Base-by-base conservation (phyloP, 1,140 invertebrate genomes). In the Acromyrmex heyeri region DNA sequence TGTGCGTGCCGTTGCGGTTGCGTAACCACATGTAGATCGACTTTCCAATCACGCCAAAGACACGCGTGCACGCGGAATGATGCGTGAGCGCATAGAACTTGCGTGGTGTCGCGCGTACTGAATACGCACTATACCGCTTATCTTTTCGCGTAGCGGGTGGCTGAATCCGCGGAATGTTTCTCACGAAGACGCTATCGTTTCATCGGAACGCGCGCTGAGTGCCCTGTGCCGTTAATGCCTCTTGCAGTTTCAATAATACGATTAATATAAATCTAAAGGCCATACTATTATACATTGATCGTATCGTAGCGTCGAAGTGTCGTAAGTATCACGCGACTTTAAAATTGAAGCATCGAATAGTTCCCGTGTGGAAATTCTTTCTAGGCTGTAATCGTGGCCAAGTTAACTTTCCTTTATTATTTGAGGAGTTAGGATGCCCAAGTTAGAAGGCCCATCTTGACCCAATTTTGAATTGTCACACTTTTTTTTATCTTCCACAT, bases 101-200 rank as follows among this genome's bases (percentile, higher is more conserved):
- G 34, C 64, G 21, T 16, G 18, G 10, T 65, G 30, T 70, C 50
- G 64, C 50, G 30, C 27, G 62, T n/a, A 21, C n/a, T 55, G 64
- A 57, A 81, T 70, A 38, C 76, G 12, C 61, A 8, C 10, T 38
- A 10, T 2, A 12, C 30, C 61, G 18, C 53, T 82, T 82, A 82
- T 59, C 50, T 82, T 72, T 38, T 8, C 34, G 78, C 53, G 78
- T 55, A 62, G 53, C 65, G 78, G 78, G 67, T 59, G 78, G 65
- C 64, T 81, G 78, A 34, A 30, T 59, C 78, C 21, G 53, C 53
- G 78, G 65, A 82, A 82, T 82, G 78, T 82, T 82, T 82, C 78
- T 82, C 78, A 82, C 67, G 78, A n/a, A 44, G 78, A 59, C 30
- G 53, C 24, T 48, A 82, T 82, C 65, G 65, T 53, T 12, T 81